Percentiles rank a stretch among this genome's conserved stretches.
Conservation (phyloP, 1,140 invertebrate species). For the Leptinotarsa defecta region DNA sequence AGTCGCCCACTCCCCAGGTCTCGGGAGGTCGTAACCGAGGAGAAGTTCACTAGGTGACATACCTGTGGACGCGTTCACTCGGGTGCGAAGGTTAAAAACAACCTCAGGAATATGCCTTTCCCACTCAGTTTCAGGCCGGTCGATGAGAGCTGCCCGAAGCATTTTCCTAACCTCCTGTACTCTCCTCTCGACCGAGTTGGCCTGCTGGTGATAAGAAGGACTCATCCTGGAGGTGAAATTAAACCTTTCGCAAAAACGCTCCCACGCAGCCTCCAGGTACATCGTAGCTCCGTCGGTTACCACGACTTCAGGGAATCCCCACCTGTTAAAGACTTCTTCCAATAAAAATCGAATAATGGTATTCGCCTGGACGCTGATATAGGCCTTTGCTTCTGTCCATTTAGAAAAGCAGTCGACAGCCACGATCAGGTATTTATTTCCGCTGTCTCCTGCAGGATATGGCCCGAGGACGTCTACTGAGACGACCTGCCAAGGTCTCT, state of each 20-base stretch:
- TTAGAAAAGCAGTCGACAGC: neutral
- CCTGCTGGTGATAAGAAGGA: slow-evolving; percentile 13
- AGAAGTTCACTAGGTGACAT: neutral
- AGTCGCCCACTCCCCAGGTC: neutral
- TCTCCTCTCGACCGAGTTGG: slow-evolving; percentile 24
- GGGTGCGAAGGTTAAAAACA: neutral
- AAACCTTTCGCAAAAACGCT: neutral
- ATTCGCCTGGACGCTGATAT: neutral
- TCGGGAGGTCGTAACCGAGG: neutral
- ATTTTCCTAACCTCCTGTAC: neutral
- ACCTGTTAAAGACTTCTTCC: neutral
- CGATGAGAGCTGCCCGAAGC: neutral
- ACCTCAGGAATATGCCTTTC: neutral
- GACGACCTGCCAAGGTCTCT: too few relatives aligned
- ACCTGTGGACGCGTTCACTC: neutral
- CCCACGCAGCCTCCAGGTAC: neutral
- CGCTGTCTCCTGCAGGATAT: neutral
- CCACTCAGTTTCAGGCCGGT: neutral
- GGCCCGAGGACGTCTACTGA: too few relatives aligned
- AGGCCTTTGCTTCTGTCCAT: neutral
- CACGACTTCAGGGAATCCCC: neutral
- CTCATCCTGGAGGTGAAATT: neutral
- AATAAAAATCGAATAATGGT: neutral
- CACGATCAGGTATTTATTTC: neutral
- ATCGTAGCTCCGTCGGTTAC: neutral